Conservation (phyloP, 2,797 vertebrate species). For the Diplodus sargus region DNA sequence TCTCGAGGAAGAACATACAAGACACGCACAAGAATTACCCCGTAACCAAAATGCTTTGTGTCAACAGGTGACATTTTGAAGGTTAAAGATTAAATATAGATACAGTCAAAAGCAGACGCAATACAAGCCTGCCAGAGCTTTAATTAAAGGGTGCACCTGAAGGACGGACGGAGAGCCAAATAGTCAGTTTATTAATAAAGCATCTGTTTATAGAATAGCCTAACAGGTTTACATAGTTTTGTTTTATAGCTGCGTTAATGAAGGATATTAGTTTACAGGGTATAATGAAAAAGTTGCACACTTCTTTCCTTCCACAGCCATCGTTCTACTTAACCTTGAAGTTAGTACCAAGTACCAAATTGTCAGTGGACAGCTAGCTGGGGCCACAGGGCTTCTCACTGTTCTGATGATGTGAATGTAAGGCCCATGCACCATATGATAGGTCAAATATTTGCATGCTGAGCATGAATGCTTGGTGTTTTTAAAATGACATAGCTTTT, state of each 20-base stretch:
- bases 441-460: too few relatives aligned
- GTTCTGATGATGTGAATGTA: too few relatives aligned
- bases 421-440: too few relatives aligned
- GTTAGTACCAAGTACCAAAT: too few relatives aligned
- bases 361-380: too few relatives aligned
- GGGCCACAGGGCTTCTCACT: too few relatives aligned
- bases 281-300: too few relatives aligned
- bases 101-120: slow-evolving; percentile 12
- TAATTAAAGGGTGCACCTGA: slow-evolving; percentile 34
- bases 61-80: slow-evolving; percentile 15
- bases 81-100: slow-evolving; percentile 3
- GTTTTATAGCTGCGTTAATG: neutral
- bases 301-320: too few relatives aligned
- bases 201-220: neutral
- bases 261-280: neutral
- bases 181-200: slow-evolving; percentile 18
- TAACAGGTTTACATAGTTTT: neutral
- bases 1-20: neutral
- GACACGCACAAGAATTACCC: slow-evolving; percentile 23
- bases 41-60: neutral
- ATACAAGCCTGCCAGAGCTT: neutral
- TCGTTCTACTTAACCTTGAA: too few relatives aligned
- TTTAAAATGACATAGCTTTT: too few relatives aligned
- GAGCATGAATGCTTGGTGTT: too few relatives aligned
- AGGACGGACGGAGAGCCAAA: slow-evolving; percentile 11